Base-by-base conservation (phyloP, 2,113 vertebrate genomes). In the Leptodactylus fuscus region DNA sequence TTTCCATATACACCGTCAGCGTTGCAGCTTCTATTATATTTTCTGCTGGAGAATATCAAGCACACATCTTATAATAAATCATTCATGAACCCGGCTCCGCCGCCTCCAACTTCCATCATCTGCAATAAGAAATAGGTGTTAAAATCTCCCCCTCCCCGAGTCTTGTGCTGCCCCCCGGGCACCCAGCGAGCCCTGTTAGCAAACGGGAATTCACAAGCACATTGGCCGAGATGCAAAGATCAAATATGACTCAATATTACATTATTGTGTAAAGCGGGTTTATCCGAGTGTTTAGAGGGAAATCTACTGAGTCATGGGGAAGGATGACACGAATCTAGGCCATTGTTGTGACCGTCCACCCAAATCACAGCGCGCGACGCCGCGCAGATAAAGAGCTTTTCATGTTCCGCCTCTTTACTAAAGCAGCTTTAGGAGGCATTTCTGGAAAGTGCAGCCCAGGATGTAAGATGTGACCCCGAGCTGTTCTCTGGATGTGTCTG, bases 401-500 rank as follows among this genome's bases (percentile, higher is more conserved):
- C 41, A 48, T 75, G 71, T 75, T 46, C 71, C 41, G 12, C n/a
- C 44, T 75, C 71, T 75, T 75, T 29, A 46, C 41, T 75, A 75
- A 75, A 48, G 41, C 71, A 49, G 71, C 71, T 75, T 75, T 75
- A 75, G 71, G 44, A 75, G 41, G 41, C 22, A 75, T 75, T 29
- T 75, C 71, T 75, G 71, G 22, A 75, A 29, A 49, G 22, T 0
- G 71, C 71, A 27, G 71, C 41, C 1, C 11, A 16, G n/a, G 71
- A 75, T 75, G n/a, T 27, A 3, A 75, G 10, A 38, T 13, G 70
- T n/a, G 70, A 48, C 5, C 71, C 24, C 8, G 71, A 27, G 71
- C 41, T 18, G 41, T 36, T 34, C 29, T 67, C 15, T 8, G 4
- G 62, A 15, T n/a, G n/a, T 7, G 62, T 34, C 34, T 73, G 70